Evolutionary conservation across 2,113 vertebrate genomes (phyloP).

Genomic region (Echinops telfairi): DNA sequence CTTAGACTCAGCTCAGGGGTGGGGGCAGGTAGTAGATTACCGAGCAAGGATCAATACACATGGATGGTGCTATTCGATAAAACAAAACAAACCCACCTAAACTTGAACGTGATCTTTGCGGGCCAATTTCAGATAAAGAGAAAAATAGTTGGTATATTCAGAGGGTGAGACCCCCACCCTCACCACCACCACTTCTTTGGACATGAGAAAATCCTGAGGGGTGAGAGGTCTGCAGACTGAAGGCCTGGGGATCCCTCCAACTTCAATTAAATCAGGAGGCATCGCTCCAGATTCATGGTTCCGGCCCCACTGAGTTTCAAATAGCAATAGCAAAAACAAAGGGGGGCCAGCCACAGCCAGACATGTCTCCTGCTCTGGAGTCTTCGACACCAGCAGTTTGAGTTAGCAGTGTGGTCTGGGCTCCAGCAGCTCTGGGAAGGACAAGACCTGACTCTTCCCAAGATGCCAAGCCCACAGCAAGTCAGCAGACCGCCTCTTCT

Average conservation of each 20-base stretch:
- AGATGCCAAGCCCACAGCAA: background rate
- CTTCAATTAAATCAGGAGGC: background rate
- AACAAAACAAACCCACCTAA: background rate
- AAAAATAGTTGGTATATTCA: background rate
- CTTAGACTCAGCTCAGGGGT: background rate
- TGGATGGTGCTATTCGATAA: background rate
- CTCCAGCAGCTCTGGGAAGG: background rate
- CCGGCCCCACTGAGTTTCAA: background rate
- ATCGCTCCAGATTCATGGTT: background rate
- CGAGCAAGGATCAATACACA: background rate
- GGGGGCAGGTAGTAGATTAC: background rate
- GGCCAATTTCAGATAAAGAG: background rate
- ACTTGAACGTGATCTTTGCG: conserved; percentile 18
- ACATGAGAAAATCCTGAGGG: background rate
- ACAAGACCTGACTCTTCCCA: background rate
- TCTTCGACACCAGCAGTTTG: background rate
- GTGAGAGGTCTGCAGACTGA: background rate
- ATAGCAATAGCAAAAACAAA: background rate
- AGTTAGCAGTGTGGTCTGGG: background rate
- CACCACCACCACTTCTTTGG: background rate
- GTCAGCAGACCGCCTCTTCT: background rate
- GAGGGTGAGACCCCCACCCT: background rate
- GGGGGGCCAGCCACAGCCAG: background rate
- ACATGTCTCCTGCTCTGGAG: background rate
- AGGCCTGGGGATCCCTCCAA: background rate